Evolutionary conservation across 2,888 invertebrate species (phyloP).

Genomic region (Oxytorus armatus): DNA sequence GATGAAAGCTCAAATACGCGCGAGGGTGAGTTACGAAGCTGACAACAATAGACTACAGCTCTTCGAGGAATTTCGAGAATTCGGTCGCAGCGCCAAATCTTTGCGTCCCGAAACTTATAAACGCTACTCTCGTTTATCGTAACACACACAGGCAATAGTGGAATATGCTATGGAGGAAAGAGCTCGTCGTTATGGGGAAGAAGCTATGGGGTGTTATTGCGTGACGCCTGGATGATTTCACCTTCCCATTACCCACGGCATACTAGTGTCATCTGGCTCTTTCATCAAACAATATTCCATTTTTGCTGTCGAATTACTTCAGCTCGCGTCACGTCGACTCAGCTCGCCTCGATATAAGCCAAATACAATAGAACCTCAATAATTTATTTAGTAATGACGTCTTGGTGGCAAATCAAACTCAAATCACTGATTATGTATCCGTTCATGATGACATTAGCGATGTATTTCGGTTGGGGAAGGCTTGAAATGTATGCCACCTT

Average conservation of each 20-base stretch:
- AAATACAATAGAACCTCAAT: slow-evolving; percentile 3
- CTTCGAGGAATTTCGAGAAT: slow-evolving; percentile 36
- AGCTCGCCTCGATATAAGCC: not conserved
- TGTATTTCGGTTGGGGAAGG: slow-evolving; percentile 1
- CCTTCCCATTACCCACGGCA: not conserved
- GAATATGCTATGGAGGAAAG: not conserved
- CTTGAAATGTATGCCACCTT: not conserved
- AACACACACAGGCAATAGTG: slow-evolving; percentile 1
- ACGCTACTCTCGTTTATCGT: slow-evolving; percentile 17
- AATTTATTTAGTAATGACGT: not conserved
- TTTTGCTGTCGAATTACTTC: not conserved
- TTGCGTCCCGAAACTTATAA: slow-evolving; percentile 15
- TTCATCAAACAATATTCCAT: slow-evolving; percentile 11
- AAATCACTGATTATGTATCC: not conserved
- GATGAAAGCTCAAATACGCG: slow-evolving; percentile 31
- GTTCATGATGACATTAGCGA: slow-evolving; percentile 3
- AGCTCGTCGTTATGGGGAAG: not conserved
- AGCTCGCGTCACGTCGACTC: not conserved
- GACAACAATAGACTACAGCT: slow-evolving; percentile 36
- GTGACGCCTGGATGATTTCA: not conserved
- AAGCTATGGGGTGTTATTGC: slow-evolving; percentile 1
- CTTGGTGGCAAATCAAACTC: not conserved
- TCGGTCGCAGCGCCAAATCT: slow-evolving; percentile 14
- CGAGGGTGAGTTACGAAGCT: slow-evolving; percentile 9
- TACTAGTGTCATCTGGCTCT: not conserved